Percentiles rank a stretch among this genome's conserved stretches.
Evolutionary conservation across 2,888 invertebrate species (phyloP).

Genomic region (Xestia sexstrigata): DNA sequence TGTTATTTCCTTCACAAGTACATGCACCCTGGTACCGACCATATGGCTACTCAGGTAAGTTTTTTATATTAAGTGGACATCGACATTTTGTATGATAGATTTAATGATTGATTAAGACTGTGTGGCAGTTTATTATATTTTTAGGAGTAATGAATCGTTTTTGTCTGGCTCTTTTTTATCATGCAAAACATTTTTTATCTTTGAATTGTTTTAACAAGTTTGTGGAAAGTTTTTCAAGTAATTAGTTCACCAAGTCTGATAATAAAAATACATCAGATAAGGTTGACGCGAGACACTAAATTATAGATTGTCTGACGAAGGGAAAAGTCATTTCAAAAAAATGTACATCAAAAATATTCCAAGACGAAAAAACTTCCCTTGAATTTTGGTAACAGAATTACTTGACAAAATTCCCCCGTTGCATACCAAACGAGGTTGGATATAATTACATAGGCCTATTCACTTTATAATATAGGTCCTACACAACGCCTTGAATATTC

Average conservation of each 20-base stretch:
- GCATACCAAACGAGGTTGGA: slow-evolving; percentile 36
- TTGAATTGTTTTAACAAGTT: not conserved
- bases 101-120: not conserved
- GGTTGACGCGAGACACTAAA: not conserved
- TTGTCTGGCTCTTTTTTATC: not conserved
- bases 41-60: slow-evolving; percentile 89
- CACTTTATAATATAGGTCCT: slow-evolving; percentile 40
- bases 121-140: too few relatives aligned
- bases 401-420: slow-evolving; percentile 10
- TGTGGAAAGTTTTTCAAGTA: not conserved
- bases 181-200: not conserved
- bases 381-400: slow-evolving; percentile 16
- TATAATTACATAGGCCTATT: slow-evolving; percentile 38
- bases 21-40: slow-evolving; percentile 92
- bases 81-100: slow-evolving; percentile 12
- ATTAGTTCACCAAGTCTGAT: not conserved
- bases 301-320: not conserved
- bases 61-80: slow-evolving; percentile 23
- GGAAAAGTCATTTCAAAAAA: not conserved
- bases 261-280: not conserved
- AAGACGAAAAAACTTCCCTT: not conserved
- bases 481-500: slow-evolving; percentile 54
- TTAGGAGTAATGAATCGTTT: not conserved
- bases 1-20: slow-evolving; percentile 96
- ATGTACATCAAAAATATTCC: not conserved